These are phyloP conservation scores for Loriculus beryllinus DNA, from an alignment of 2,797 vertebrate species.

Conservation along the genomic window DNA sequence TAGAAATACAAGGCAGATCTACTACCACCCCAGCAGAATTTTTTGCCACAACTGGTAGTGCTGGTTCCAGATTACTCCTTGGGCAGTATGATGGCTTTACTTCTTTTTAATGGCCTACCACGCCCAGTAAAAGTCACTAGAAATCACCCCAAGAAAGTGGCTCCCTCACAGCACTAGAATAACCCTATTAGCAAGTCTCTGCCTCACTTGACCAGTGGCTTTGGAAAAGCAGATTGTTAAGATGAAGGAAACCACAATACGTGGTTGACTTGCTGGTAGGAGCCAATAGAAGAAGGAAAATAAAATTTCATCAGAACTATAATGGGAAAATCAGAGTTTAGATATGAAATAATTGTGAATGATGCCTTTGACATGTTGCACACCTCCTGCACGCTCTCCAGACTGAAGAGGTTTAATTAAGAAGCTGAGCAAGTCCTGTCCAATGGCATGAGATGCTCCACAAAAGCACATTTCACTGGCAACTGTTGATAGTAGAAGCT, in stretches of 20 bases:
- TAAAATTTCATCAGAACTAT: neutral
- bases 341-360: neutral
- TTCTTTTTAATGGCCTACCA: neutral
- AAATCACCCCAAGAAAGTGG: neutral
- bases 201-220: neutral
- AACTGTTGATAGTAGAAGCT: conserved; percentile 9
- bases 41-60: neutral
- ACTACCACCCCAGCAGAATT: neutral
- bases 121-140: neutral
- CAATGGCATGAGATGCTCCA: neutral
- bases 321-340: neutral
- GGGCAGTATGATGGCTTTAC: neutral
- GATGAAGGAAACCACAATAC: neutral
- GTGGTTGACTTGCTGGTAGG: neutral
- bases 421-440: neutral
- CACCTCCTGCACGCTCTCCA: neutral
- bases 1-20: neutral
- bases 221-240: neutral
- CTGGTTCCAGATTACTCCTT: neutral
- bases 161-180: neutral
- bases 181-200: neutral
- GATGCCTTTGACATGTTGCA: neutral
- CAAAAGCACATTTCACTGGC: conserved; percentile 8
- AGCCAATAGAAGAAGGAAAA: neutral
- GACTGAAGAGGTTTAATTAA: neutral